A percentile compares a stretch with the other conserved stretches of the same genome.
Evolutionary conservation across 2,113 vertebrate genomes (phyloP).

Genomic region (Grallaria varia): DNA sequence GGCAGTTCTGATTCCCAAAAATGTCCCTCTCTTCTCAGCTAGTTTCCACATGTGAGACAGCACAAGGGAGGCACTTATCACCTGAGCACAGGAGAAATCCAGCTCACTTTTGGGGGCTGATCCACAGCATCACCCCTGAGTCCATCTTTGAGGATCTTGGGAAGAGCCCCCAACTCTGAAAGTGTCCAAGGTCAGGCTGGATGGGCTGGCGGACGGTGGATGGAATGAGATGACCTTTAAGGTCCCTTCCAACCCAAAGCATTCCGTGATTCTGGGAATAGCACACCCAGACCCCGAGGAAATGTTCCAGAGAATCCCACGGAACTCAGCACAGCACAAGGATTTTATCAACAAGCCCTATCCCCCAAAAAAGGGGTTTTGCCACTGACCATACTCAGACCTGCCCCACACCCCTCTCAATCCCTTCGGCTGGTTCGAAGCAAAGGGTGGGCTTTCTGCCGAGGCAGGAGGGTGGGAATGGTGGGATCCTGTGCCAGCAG

Average conservation of each 20-base stretch:
- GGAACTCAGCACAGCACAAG: background rate
- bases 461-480: background rate
- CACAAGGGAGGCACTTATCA: background rate
- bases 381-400: background rate
- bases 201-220: too few relatives aligned
- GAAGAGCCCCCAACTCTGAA: background rate
- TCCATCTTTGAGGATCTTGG: background rate
- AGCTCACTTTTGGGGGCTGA: background rate
- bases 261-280: background rate
- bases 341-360: background rate
- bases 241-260: background rate
- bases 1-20: background rate
- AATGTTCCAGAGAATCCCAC: background rate
- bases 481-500: background rate
- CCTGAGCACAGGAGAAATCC: background rate
- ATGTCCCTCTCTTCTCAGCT: background rate
- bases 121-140: background rate
- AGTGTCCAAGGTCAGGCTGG: background rate
- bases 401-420: accelerated
- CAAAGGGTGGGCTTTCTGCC: background rate
- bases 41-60: background rate
- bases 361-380: background rate
- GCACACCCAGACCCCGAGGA: background rate
- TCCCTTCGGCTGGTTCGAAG: too few relatives aligned
- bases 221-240: background rate